phyloP scores from a whole-genome alignment of 2,113 vertebrate species.

The Patagioenas fasciata region DNA sequence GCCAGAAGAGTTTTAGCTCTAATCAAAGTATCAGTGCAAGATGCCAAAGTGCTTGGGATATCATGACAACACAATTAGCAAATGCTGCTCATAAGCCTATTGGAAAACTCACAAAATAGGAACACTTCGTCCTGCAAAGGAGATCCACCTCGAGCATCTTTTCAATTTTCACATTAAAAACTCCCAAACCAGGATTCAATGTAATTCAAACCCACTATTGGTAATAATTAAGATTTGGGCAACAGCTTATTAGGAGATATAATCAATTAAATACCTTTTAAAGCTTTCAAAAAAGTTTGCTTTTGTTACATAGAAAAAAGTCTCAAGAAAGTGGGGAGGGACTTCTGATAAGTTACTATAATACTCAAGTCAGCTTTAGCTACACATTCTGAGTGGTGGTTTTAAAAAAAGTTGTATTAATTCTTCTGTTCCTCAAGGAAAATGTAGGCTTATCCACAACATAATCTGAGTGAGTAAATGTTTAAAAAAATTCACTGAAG shows the following conservation, averaged over 20 bases:
- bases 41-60: conserved; percentile 58
- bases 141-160: not conserved
- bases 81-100: not conserved
- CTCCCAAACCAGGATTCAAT: not conserved
- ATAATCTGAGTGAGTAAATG: not conserved
- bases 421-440: not conserved
- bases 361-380: not conserved
- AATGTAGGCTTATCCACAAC: not conserved
- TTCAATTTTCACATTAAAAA: not conserved
- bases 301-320: not conserved
- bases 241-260: not conserved
- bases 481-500: not conserved
- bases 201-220: not conserved
- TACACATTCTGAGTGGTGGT: not conserved
- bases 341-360: not conserved
- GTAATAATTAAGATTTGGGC: not conserved
- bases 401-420: not conserved
- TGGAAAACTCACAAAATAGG: not conserved
- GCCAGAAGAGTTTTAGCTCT: conserved; percentile 43
- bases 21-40: conserved; percentile 56
- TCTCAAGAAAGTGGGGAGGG: not conserved
- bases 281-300: not conserved
- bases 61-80: not conserved
- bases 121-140: conserved; percentile 10
- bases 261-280: not conserved